phyloP scores from a whole-genome alignment of 2,113 vertebrate genomes.

The Tenebrosternarchus preto region DNA sequence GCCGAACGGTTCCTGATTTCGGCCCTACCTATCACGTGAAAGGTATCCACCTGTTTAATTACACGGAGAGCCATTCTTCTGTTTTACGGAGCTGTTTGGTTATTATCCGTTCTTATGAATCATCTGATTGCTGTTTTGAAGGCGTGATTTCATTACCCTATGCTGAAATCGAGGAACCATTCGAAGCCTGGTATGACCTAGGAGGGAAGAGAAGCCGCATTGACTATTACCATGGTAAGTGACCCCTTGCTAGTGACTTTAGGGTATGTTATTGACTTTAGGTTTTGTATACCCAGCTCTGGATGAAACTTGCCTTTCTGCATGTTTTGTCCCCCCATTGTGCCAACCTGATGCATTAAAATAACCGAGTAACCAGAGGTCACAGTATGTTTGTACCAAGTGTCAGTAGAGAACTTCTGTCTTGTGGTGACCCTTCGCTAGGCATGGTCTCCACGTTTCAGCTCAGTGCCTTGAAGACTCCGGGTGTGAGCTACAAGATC shows the following conservation, averaged over 20 bases:
- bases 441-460: conserved; percentile 80
- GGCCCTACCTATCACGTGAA: conserved; percentile 79
- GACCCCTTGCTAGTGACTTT: background rate
- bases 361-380: too few species aligned
- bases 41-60: conserved; percentile 66
- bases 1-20: conserved; percentile 65
- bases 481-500: conserved; percentile 75
- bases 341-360: background rate
- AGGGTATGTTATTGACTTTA: too few species aligned
- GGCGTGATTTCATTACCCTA: conserved; percentile 80
- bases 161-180: conserved; percentile 82
- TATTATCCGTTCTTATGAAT: background rate
- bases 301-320: background rate
- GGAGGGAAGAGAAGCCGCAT: conserved; percentile 72
- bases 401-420: background rate
- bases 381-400: too few species aligned
- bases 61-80: background rate
- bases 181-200: conserved; percentile 82
- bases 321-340: background rate
- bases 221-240: conserved; percentile 75
- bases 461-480: conserved; percentile 64
- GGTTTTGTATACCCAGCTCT: too few species aligned
- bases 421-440: conserved; percentile 43
- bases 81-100: background rate
- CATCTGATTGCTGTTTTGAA: conserved; percentile 44